phyloP scores from a whole-genome alignment of 2,113 vertebrate genomes.

The Paralichthys olivaceus region DNA sequence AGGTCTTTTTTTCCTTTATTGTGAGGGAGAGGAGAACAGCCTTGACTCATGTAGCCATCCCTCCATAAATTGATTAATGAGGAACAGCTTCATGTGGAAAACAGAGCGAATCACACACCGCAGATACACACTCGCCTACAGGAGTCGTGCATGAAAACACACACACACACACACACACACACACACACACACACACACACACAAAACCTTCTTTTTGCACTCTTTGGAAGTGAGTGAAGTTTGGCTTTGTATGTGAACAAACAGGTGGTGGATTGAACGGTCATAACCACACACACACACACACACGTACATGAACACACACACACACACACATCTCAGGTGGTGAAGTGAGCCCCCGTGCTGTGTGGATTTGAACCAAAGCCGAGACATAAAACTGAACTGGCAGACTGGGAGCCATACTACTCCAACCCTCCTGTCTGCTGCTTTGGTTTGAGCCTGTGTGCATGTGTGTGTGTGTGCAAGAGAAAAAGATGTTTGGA shows the following conservation, averaged over 20 bases:
- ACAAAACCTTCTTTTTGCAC: slow-evolving; percentile 19
- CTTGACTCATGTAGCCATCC: slow-evolving; percentile 46
- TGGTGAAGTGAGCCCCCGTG: slow-evolving; percentile 69
- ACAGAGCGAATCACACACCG: slow-evolving; percentile 34
- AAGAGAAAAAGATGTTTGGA: slow-evolving; percentile 45
- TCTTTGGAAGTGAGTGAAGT: slow-evolving; percentile 46
- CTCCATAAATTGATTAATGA: slow-evolving; percentile 73
- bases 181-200: background rate
- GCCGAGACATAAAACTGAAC: slow-evolving; percentile 77
- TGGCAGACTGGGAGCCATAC: slow-evolving; percentile 65
- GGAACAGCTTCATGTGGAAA: slow-evolving; percentile 72
- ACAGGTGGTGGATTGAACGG: slow-evolving; percentile 74
- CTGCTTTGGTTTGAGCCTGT: slow-evolving; percentile 38
- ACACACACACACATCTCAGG: slow-evolving; percentile 59
- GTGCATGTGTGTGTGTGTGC: slow-evolving; percentile 10
- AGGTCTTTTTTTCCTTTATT: slow-evolving; percentile 25
- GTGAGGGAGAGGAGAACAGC: slow-evolving; percentile 34
- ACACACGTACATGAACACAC: slow-evolving; percentile 29
- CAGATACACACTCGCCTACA: slow-evolving; percentile 27
- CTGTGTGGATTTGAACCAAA: slow-evolving; percentile 76
- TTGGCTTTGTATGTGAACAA: slow-evolving; percentile 65
- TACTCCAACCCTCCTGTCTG: slow-evolving; percentile 61
- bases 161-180: background rate
- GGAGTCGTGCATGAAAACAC: slow-evolving; percentile 3
- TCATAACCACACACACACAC: slow-evolving; percentile 21